phyloP scores from a whole-genome alignment of 2,888 invertebrate genomes.

The Ypsolopha sequella region DNA sequence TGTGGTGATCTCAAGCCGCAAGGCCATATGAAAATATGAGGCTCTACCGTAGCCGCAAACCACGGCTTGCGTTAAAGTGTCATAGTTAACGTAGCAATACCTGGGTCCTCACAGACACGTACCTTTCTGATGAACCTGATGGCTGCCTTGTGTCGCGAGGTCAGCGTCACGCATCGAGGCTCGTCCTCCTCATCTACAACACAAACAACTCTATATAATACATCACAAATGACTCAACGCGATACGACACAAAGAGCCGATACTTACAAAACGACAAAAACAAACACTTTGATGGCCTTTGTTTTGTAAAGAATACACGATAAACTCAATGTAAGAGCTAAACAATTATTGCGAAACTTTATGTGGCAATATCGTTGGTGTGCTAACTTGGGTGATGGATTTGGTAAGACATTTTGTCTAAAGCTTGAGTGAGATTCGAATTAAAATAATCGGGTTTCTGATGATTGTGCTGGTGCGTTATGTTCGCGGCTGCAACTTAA shows the following conservation, averaged over 20 bases:
- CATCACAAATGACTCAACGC: neutral
- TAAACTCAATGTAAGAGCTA: neutral
- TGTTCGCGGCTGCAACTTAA: neutral
- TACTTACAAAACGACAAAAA: neutral
- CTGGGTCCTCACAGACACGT: conserved; percentile 29
- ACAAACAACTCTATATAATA: neutral
- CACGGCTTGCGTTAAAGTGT: no score
- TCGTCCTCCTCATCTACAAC: conserved; percentile 82
- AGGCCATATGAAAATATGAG: neutral
- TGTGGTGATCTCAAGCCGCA: neutral
- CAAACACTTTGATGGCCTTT: conserved; percentile 1
- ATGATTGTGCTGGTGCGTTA: neutral
- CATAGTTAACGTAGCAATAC: no score
- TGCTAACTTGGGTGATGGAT: neutral
- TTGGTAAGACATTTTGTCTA: neutral
- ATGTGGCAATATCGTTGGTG: neutral
- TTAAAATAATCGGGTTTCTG: neutral
- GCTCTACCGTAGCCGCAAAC: no score
- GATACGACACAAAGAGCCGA: neutral
- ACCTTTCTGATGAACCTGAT: conserved; percentile 94
- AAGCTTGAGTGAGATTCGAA: neutral
- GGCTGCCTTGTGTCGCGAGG: conserved; percentile 88
- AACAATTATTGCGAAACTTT: neutral
- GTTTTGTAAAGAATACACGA: neutral
- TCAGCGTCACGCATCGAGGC: conserved; percentile 84